Base-by-base conservation (phyloP, 2,113 vertebrate species). In the Lycocorax pyrrhopterus region DNA sequence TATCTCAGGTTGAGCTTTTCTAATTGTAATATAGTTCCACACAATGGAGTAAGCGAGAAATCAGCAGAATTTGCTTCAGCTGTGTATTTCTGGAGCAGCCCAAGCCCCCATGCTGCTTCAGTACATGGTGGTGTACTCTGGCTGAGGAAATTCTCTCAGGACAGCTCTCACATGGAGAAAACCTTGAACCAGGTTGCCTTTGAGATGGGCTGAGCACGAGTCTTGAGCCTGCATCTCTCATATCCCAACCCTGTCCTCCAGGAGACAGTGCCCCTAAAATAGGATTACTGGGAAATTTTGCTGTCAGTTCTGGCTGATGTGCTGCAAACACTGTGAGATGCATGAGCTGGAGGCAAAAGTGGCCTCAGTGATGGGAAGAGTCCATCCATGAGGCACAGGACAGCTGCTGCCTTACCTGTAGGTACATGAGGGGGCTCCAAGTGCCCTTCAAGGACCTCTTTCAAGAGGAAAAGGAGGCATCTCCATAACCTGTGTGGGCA, bases 151-250 rank as follows among this genome's bases (percentile, higher is more conserved):
- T 74, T 52, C 18, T 76, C 58, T 87, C 46, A 71, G 71, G 56
- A 33, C 5, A 16, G 13, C 33, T 84, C 67, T 71, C 29, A 26
- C 44, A 27, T 2, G 5, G 52, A 75, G 19, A 87, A 80, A 87
- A 52, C 18, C 41, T 71, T 59, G 26, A 84, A 19, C 18, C 14
- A 66, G 41, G 35, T 46, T 21, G 12, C 18, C 51, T 29, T 56
- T 6, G 9, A 69, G 73, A 71, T 7, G 15, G 23, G 63, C 53
- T 19, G 5, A 81, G 39, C 3, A 5, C 0, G 0, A 80, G 47
- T 14, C 41, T 56, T 0, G 1, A 68, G 44, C 37, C 64, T 43
- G 53, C 13, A 37, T 9, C 7, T 43, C 35, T 76, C 43, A 15
- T 15, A n/a, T 21, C 29, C n/a, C 43, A 79, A 9, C 25, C 58